Evolutionary conservation across 1,140 invertebrate genomes (phyloP).

Genomic region (Drosophila malerkotliana): DNA sequence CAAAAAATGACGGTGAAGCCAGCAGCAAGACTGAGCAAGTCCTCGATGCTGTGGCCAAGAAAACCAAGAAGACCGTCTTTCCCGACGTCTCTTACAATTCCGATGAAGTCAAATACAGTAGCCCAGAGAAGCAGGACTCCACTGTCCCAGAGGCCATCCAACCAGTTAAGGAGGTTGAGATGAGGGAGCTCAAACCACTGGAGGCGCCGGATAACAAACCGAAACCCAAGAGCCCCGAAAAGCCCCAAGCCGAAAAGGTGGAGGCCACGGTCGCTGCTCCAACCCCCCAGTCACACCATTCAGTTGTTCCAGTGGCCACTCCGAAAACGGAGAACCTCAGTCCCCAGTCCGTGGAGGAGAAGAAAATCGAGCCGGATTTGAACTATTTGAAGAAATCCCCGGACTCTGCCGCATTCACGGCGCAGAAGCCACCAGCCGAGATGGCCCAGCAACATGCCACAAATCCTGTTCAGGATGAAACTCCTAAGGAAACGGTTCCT

Average conservation of each 20-base stretch:
- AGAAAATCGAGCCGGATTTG: constrained; percentile 25
- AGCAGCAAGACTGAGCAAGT: constrained; percentile 64
- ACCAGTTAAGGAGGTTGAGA: constrained; percentile 1
- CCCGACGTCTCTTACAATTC: constrained; percentile 47
- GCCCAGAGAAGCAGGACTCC: constrained; percentile 5
- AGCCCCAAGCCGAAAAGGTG: constrained; percentile 7
- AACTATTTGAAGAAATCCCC: constrained; percentile 27
- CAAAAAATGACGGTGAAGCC: constrained; percentile 31
- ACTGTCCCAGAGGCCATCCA: constrained; percentile 7
- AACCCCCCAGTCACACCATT: neutral
- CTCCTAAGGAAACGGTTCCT: neutral
- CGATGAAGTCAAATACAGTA: constrained; percentile 28
- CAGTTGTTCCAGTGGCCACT: neutral
- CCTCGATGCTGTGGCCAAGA: constrained; percentile 74
- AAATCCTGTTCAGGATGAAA: constrained; percentile 7
- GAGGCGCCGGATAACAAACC: constrained; percentile 18
- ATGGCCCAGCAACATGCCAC: neutral
- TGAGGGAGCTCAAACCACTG: constrained; percentile 16
- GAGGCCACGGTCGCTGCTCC: neutral
- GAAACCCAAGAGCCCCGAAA: constrained; percentile 29
- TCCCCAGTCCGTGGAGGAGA: neutral
- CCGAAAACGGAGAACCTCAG: neutral
- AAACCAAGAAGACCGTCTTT: constrained; percentile 75
- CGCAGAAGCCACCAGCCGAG: constrained; percentile 1
- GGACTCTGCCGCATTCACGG: constrained; percentile 3